Base-by-base conservation (phyloP, 1,140 invertebrate species). In the Diachasma alloeum region DNA sequence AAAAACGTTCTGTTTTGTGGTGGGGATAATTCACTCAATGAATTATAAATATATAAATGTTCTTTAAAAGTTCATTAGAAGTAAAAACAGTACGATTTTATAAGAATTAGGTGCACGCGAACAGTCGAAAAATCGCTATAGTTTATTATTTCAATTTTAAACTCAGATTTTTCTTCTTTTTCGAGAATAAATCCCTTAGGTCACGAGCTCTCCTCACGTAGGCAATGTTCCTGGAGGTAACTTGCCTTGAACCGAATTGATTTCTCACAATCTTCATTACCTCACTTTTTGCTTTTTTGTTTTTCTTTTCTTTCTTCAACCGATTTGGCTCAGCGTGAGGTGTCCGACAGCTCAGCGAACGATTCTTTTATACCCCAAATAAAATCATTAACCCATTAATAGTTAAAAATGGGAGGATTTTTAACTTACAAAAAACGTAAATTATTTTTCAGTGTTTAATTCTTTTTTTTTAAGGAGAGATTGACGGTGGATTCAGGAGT, bases 261-360 rank as follows among this genome's bases (percentile, higher is more conserved):
- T 72, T 77, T 75, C 39, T 44, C 37, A 70, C 13, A 6, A 6
- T 53, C 8, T 53, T 53, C 85, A 84, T 86, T 86, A 81, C 72
- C 83, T 85, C 79, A 85, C 83, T 17, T 15, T 53, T 53, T 53
- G 8, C 86, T 85, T 86, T 85, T 86, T 83, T 84, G 84, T 84
- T 17, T 15, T 53, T 53, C n/a, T n/a, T n/a, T 53, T 53, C 8
- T 10, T 9, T n/a, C 6, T 53, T 53, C n/a, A n/a, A 9, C 4
- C 10, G 17, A 53, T 53, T 53, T 53, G 48, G 48, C 17, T 53
- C 48, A 53, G n/a, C n/a, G n/a, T n/a, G n/a, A n/a, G n/a, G n/a
- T n/a, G n/a, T n/a, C n/a, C n/a, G n/a, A n/a, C n/a, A n/a, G n/a
- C n/a, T n/a, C n/a, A n/a, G n/a, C n/a, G n/a, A n/a, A n/a, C n/a